phyloP scores from a whole-genome alignment of 2,888 invertebrate genomes.

The Drosophila putrida region DNA sequence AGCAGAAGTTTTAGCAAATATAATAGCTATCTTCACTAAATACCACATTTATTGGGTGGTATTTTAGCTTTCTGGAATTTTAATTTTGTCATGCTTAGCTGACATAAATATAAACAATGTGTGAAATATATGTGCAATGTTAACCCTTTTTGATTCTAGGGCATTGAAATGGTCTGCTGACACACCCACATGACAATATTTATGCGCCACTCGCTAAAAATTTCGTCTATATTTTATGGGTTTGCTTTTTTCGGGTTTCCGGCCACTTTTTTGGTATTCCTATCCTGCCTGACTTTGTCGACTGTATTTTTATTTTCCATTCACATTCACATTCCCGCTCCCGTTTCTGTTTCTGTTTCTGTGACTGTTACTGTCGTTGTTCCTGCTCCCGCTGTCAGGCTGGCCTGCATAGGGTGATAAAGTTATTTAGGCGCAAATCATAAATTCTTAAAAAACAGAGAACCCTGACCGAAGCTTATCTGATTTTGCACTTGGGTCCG shows the following conservation, averaged over 20 bases:
- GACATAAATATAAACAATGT: conserved; percentile 25
- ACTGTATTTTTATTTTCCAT: conserved; percentile 18
- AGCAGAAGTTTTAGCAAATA: too few relatives aligned
- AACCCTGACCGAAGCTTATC: conserved; percentile 69
- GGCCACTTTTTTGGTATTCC: conserved; percentile 46
- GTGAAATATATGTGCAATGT: conserved; percentile 12
- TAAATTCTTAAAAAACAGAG: conserved; percentile 74
- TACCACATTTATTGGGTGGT: too few relatives aligned
- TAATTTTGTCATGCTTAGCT: conserved; percentile 6
- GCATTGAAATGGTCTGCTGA: conserved; percentile 28
- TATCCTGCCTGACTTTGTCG: conserved; percentile 19
- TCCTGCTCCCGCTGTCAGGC: conserved; percentile 26
- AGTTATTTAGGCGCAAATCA: conserved; percentile 84
- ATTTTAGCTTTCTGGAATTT: background rate
- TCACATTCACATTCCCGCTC: conserved; percentile 7
- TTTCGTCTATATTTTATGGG: conserved; percentile 77
- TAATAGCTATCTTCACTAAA: too few relatives aligned
- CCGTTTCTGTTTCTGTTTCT: conserved; percentile 3
- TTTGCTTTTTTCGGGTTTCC: conserved; percentile 70
- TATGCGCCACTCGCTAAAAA: conserved; percentile 56
- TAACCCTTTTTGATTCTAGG: conserved; percentile 20
- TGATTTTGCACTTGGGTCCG: conserved; percentile 77
- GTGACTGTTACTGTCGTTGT: background rate
- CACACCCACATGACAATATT: conserved; percentile 59
- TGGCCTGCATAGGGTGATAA: conserved; percentile 71